Conservation (phyloP, 2,888 invertebrate species). For the Micropterix aruncella region DNA sequence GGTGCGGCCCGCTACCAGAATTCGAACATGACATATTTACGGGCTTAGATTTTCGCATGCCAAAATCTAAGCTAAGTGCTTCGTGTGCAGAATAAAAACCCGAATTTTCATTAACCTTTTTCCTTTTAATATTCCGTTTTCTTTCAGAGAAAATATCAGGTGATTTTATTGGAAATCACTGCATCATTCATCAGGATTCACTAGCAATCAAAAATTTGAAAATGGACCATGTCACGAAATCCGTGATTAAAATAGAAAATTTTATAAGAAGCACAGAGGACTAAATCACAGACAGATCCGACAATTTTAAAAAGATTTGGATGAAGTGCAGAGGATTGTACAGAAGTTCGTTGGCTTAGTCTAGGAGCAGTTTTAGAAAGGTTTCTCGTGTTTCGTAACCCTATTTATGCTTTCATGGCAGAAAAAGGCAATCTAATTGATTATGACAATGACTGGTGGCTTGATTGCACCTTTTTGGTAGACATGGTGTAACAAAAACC, state of each 20-base stretch:
- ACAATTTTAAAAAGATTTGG: conserved; percentile 5
- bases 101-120: no score
- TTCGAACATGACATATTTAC: no score
- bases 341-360: conserved; percentile 6
- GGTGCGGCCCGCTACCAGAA: no score
- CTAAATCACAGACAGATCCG: conserved; percentile 6
- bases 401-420: conserved; percentile 5
- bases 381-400: conserved; percentile 7
- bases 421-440: conserved; percentile 5
- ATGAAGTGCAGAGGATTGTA: conserved; percentile 5
- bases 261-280: conserved; percentile 7
- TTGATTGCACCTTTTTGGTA: conserved; percentile 6
- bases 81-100: no score
- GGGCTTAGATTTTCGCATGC: no score
- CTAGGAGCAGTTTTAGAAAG: conserved; percentile 6
- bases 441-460: conserved; percentile 4
- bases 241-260: conserved; percentile 6
- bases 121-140: background rate
- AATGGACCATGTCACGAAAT: conserved; percentile 6
- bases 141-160: conserved; percentile 3
- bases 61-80: no score
- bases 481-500: no score
- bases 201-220: conserved; percentile 5
- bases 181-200: conserved; percentile 7
- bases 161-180: conserved; percentile 6